phyloP scores from a whole-genome alignment of 2,888 invertebrate species.

The Drosophila algonquin region DNA sequence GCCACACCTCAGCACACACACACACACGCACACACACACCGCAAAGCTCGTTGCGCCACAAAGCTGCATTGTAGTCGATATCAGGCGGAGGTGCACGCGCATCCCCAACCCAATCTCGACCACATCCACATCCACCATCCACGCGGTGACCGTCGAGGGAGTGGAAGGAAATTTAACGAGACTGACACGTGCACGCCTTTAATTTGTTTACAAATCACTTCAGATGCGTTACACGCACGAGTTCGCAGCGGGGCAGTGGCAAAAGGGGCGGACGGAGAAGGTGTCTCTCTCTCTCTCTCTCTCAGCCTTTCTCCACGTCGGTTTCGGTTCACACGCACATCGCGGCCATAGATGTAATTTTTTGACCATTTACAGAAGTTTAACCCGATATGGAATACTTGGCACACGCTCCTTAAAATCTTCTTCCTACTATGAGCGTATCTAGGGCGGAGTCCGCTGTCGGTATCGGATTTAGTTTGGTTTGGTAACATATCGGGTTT shows the following conservation, averaged over 20 bases:
- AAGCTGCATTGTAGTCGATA: slow-evolving; percentile 41
- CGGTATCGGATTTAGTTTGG: slow-evolving; percentile 21
- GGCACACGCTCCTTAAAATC: slow-evolving; percentile 47
- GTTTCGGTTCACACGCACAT: slow-evolving; percentile 56
- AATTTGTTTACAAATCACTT: slow-evolving; percentile 84
- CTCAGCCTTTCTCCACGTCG: background rate
- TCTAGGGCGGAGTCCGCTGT: slow-evolving; percentile 11
- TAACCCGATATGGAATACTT: slow-evolving; percentile 51
- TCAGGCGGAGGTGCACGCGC: slow-evolving; percentile 50
- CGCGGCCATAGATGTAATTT: slow-evolving; percentile 39
- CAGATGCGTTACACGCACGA: slow-evolving; percentile 82
- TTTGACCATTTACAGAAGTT: slow-evolving; percentile 63
- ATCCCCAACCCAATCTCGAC: slow-evolving; percentile 34
- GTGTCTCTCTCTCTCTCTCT: no score
- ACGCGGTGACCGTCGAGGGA: slow-evolving; percentile 54
- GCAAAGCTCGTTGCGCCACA: slow-evolving; percentile 60
- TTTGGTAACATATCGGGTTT: slow-evolving; percentile 36
- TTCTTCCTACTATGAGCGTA: slow-evolving; percentile 15
- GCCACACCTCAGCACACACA: slow-evolving; percentile 4
- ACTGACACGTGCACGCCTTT: slow-evolving; percentile 84
- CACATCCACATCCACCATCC: background rate
- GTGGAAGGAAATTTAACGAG: slow-evolving; percentile 80
- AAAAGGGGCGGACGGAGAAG: background rate
- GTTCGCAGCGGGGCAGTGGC: slow-evolving; percentile 56
- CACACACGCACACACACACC: slow-evolving; percentile 40